These are phyloP conservation scores for Philonicus albiceps DNA, from an alignment of 2,888 invertebrate genomes.

Conservation along the genomic window DNA sequence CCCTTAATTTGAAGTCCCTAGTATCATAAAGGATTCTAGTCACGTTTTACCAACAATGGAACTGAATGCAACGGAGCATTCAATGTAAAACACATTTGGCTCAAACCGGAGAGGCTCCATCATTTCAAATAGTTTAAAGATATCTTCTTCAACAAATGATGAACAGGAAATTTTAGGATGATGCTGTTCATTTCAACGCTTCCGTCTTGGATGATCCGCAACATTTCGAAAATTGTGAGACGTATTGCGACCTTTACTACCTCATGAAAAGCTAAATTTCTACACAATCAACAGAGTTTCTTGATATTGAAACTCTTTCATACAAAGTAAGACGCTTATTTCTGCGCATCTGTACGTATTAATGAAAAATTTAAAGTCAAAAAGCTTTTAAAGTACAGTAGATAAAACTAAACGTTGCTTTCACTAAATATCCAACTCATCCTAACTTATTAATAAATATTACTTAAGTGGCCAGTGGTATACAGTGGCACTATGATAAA, in stretches of 20 bases:
- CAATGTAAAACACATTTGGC: neutral
- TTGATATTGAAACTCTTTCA: neutral
- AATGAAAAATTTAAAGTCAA: too few species aligned
- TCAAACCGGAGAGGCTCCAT: neutral
- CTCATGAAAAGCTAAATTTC: neutral
- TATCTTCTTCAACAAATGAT: neutral
- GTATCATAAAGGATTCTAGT: neutral
- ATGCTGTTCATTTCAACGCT: neutral
- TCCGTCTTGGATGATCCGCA: neutral
- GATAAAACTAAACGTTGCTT: too few species aligned
- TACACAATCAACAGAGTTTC: neutral
- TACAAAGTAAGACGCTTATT: neutral
- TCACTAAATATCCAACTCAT: too few species aligned
- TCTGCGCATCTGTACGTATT: neutral
- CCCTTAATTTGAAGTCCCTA: neutral
- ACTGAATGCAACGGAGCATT: neutral
- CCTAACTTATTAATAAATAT: too few species aligned
- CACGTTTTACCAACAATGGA: neutral
- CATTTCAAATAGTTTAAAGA: neutral
- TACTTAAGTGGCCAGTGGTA: too few species aligned
- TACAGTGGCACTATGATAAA: too few species aligned
- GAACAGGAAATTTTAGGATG: neutral
- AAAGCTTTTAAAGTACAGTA: too few species aligned
- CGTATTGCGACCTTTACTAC: neutral
- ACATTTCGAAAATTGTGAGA: neutral